Base-by-base conservation (phyloP, 1,140 invertebrate genomes). In the Pemphigus obesinymphae region DNA sequence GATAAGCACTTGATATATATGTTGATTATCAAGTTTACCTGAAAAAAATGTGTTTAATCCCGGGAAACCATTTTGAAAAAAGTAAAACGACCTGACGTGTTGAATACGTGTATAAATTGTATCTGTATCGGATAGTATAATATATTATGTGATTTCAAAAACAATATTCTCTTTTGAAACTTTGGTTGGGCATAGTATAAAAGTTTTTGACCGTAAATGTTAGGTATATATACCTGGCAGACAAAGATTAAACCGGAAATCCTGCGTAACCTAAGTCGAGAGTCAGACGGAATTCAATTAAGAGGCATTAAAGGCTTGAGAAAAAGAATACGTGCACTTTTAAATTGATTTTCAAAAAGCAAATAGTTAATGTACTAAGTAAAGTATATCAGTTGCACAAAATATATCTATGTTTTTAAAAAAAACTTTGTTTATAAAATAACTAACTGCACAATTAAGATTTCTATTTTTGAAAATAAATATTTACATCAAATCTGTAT, bases 211-310 rank as follows among this genome's bases (percentile, higher is more conserved):
- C 72, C 50, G 26, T 48, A 45, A 34, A 50, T 26, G 17, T 15
- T 61, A 31, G 13, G 29, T 31, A 61, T 17, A n/a, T 37, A 63
- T 34, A 34, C 29, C 48, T 53, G 50, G 17, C 50, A 11, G 43
- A 34, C 48, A 34, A 34, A 75, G 72, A 55, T 50, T 75, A 75
- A 75, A 75, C 31, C 72, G 23, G 50, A 75, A 75, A 75, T 55
- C 72, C 48, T 20, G 20, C 48, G 17, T 75, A 53, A 23, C 72
- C 23, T 23, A 48, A 34, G 48, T n/a, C 17, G 11, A 37, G 34
- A 75, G 6, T 75, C 72, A 1, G 29, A 0, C 45, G 29, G 20
- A 75, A 75, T 75, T 75, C 72, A 75, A 75, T 75, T 75, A 75
- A 75, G n/a, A 75, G 53, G 48, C 50, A 75, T 55, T 75, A 75